Conservation (phyloP, 1,140 invertebrate species). For the Tetragnatha versicolor region DNA sequence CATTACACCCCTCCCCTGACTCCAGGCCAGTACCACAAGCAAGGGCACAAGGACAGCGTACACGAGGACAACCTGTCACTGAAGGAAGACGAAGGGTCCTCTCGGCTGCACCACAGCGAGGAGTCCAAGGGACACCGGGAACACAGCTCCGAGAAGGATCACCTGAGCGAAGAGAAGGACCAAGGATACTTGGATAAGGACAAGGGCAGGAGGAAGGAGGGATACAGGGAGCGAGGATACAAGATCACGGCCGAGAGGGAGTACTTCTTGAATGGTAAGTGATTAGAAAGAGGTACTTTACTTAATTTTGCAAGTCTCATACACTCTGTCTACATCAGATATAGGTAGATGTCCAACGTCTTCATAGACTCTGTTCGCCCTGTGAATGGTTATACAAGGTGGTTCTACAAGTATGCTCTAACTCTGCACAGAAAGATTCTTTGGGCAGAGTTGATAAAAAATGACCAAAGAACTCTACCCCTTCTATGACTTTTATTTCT, state of each 20-base stretch:
- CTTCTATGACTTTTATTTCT: no score
- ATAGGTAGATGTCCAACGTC: no score
- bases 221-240: constrained; percentile 58
- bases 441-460: no score
- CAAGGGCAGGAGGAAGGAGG: constrained; percentile 57
- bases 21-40: not conserved
- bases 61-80: not conserved
- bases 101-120: constrained; percentile 32
- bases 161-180: constrained; percentile 24
- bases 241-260: constrained; percentile 58
- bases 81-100: not conserved
- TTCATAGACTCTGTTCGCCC: no score
- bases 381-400: no score
- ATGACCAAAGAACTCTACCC: no score
- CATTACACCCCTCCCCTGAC: constrained; percentile 21
- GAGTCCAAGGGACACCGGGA: constrained; percentile 36
- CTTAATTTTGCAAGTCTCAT: no score
- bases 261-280: constrained; percentile 52
- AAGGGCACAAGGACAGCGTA: not conserved
- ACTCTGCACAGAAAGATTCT: no score
- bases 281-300: no score
- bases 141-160: constrained; percentile 20
- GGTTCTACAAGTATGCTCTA: no score
- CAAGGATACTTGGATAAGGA: constrained; percentile 40
- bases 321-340: no score